phyloP scores from a whole-genome alignment of 2,888 invertebrate species.

The Sicus ferrugineus region DNA sequence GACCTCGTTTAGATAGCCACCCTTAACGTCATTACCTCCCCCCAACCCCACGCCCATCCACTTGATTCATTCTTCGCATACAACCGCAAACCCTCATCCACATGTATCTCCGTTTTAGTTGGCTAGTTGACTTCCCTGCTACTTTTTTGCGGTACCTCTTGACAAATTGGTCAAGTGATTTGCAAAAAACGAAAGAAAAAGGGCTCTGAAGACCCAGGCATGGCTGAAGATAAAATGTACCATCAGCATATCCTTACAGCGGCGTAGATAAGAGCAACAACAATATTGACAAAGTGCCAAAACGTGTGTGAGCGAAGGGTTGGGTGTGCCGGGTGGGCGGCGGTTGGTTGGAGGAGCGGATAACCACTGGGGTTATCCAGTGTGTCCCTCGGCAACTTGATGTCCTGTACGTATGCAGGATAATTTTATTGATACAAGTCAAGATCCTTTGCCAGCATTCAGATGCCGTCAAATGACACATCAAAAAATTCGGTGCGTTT shows the following conservation, averaged over 20 bases:
- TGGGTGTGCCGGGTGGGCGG: neutral
- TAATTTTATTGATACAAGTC: conserved; percentile 36
- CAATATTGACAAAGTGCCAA: conserved; percentile 40
- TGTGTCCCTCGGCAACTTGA: too few relatives aligned
- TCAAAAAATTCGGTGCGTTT: conserved; percentile 5
- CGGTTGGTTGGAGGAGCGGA: neutral
- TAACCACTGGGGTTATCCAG: too few relatives aligned
- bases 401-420: neutral
- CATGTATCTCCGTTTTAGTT: too few relatives aligned
- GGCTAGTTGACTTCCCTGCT: too few relatives aligned
- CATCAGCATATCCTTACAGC: conserved; percentile 31
- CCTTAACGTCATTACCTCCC: too few relatives aligned
- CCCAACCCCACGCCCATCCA: neutral
- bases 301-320: neutral
- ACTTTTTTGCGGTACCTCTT: conserved; percentile 43
- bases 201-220: conserved; percentile 3
- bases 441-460: conserved; percentile 17
- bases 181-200: conserved; percentile 54
- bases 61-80: neutral
- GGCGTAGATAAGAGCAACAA: conserved; percentile 38
- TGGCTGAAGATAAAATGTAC: conserved; percentile 20
- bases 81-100: conserved; percentile 7
- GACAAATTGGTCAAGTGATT: conserved; percentile 64
- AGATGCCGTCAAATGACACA: conserved; percentile 30
- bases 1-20: neutral